phyloP scores from a whole-genome alignment of 2,888 invertebrate species.

The Lasioglossum calceatum region DNA sequence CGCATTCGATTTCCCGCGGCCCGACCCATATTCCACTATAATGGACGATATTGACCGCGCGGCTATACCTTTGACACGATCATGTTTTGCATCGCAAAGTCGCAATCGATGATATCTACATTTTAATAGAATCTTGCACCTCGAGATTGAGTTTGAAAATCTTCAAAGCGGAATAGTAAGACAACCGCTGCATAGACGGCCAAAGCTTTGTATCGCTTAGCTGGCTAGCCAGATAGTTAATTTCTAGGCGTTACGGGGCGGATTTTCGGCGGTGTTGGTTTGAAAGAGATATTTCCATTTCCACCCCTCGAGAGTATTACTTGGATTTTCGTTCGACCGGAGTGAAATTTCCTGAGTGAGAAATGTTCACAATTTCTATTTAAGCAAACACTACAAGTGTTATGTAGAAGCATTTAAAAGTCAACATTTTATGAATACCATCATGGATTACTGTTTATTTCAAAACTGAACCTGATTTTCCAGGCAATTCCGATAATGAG shows the following conservation, averaged over 20 bases:
- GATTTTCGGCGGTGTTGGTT: not conserved
- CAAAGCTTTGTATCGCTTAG: not conserved
- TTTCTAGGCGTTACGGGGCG: not conserved
- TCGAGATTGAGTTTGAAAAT: conserved; percentile 5
- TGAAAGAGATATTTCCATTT: not conserved
- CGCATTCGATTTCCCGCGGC: not conserved
- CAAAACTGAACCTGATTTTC: no score
- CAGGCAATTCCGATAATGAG: no score
- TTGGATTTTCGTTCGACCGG: not conserved
- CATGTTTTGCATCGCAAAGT: conserved; percentile 13
- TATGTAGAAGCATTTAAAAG: no score
- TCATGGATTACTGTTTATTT: no score
- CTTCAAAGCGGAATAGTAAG: conserved; percentile 11
- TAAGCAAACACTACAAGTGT: no score
- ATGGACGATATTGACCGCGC: conserved; percentile 3
- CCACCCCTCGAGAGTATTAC: not conserved
- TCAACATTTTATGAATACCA: no score
- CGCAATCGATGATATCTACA: conserved; percentile 18
- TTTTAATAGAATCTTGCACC: conserved; percentile 16
- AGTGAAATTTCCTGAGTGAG: no score
- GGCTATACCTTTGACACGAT: conserved; percentile 5
- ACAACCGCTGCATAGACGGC: not conserved
- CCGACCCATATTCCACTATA: not conserved
- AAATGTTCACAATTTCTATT: no score
- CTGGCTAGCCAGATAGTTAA: not conserved